phyloP scores from a whole-genome alignment of 2,888 invertebrate genomes.

The Ochlodes sylvanus region DNA sequence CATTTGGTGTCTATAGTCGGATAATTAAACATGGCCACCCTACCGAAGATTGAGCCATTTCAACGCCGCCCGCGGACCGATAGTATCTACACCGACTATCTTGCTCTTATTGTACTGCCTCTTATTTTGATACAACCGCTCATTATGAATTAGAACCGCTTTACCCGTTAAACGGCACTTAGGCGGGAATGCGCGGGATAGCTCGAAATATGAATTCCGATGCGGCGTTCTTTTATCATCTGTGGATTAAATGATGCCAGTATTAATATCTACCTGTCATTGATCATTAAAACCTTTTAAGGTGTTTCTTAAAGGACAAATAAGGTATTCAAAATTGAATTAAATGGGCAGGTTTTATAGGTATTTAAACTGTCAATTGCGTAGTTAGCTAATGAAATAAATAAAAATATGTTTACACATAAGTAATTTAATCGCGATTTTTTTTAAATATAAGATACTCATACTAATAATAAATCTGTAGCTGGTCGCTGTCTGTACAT shows the following conservation, averaged over 20 bases:
- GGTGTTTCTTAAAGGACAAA: conserved; percentile 1
- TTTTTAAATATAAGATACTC: no score
- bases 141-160: conserved; percentile 76
- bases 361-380: no score
- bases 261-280: conserved; percentile 36
- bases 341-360: no score
- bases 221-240: conserved; percentile 33
- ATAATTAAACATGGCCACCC: conserved; percentile 46
- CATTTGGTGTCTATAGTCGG: conserved; percentile 18
- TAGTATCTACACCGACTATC: conserved; percentile 61
- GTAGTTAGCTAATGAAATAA: no score
- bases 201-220: conserved; percentile 45
- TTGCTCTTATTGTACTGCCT: conserved; percentile 54
- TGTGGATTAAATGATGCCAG: conserved; percentile 38
- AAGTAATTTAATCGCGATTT: no score
- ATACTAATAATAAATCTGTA: no score
- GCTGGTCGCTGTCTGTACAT: no score
- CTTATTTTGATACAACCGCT: conserved; percentile 69
- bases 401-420: no score
- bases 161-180: conserved; percentile 52
- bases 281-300: conserved; percentile 16
- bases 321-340: no score
- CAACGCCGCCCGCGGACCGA: conserved; percentile 66
- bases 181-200: conserved; percentile 46
- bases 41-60: conserved; percentile 72